These are phyloP conservation scores for Merodon equestris DNA, from an alignment of 2,888 invertebrate genomes.

Conservation along the genomic window DNA sequence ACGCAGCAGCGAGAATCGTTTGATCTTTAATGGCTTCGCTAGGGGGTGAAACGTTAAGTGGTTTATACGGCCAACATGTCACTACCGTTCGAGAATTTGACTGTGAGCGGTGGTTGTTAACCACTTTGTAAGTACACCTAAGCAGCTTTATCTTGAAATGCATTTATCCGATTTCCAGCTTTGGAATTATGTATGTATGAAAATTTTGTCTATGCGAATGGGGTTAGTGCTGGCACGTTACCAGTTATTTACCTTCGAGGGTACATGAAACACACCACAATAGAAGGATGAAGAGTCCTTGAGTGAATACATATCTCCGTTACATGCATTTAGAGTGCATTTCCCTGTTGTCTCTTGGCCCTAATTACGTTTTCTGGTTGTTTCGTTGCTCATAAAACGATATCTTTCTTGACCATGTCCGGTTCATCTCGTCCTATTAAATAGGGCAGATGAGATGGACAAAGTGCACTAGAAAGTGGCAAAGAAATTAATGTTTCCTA, in stretches of 20 bases:
- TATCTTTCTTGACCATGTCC: too few species aligned
- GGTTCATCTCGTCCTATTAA: too few species aligned
- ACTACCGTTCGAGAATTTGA: conserved; percentile 54
- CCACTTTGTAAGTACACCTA: conserved; percentile 58
- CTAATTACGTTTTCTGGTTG: too few species aligned
- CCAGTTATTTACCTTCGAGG: too few species aligned
- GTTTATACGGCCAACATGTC: conserved; percentile 67
- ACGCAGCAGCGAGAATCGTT: conserved; percentile 51
- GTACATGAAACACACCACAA: too few species aligned
- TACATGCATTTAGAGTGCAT: too few species aligned
- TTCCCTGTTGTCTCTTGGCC: too few species aligned
- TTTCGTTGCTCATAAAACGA: too few species aligned
- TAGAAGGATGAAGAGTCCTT: too few species aligned
- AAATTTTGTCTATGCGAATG: conserved; percentile 12
- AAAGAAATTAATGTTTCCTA: conserved; percentile 56
- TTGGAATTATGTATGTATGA: conserved; percentile 28
- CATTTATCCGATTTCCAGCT: conserved; percentile 55
- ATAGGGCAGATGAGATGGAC: too few species aligned
- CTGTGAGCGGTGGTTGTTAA: conserved; percentile 25
- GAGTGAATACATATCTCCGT: too few species aligned
- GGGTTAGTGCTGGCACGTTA: conserved; percentile 7
- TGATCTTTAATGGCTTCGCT: conserved; percentile 69
- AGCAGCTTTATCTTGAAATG: conserved; percentile 5
- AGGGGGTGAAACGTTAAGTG: conserved; percentile 68
- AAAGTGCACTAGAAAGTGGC: too few species aligned